Evolutionary conservation across 1,140 invertebrate species (phyloP).

Genomic region (Bombus fervidus): DNA sequence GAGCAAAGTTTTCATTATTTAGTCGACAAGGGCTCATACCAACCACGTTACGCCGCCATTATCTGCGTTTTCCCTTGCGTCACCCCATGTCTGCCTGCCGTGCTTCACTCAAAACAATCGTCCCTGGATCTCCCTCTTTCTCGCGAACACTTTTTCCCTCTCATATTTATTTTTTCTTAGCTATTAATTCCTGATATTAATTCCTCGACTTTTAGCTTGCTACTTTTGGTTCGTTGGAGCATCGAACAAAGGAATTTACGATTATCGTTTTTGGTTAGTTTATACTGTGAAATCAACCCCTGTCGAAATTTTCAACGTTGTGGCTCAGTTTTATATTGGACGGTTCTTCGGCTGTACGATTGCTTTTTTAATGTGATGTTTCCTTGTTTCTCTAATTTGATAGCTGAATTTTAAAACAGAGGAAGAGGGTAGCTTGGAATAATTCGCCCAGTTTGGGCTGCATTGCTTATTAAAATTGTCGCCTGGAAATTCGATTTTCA

Average conservation of each 20-base stretch:
- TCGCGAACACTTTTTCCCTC: background rate
- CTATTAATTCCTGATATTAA: background rate
- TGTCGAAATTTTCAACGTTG: background rate
- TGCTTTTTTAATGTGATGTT: background rate
- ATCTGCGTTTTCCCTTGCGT: background rate
- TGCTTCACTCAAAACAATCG: constrained; percentile 11
- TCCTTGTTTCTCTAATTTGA: background rate
- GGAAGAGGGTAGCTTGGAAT: background rate
- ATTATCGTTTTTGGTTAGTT: background rate
- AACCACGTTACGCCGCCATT: background rate
- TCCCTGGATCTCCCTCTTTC: background rate
- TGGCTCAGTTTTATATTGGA: background rate
- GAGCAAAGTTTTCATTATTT: constrained; percentile 4
- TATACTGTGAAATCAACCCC: background rate
- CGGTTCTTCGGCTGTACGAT: background rate
- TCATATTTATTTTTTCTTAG: background rate
- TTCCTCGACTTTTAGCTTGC: background rate
- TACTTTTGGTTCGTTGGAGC: background rate
- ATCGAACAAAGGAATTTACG: background rate
- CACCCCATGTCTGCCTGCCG: background rate
- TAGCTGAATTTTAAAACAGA: background rate
- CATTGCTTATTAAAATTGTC: background rate
- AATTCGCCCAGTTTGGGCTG: background rate
- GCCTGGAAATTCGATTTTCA: background rate
- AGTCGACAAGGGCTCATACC: background rate